A percentile compares a stretch with the other conserved stretches of the same genome.
Evolutionary conservation across 2,113 vertebrate genomes (phyloP).

Genomic region (Tautogolabrus adspersus): DNA sequence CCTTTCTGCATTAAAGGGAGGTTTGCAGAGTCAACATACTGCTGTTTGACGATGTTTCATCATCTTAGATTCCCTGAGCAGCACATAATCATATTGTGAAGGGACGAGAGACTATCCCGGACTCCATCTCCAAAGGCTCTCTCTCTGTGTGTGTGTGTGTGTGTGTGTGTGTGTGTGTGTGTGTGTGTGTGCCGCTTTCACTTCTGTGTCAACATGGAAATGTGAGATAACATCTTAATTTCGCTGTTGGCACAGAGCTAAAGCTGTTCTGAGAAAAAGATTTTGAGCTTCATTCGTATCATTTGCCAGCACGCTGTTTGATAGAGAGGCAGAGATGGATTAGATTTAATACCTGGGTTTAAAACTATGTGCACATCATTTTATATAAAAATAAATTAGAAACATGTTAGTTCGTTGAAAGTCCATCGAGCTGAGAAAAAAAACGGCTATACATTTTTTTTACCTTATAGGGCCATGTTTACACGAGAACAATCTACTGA

Average conservation of each 20-base stretch:
- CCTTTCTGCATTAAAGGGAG: constrained; percentile 35
- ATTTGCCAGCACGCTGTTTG: background rate
- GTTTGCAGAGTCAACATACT: constrained; percentile 38
- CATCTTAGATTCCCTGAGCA: constrained; percentile 11
- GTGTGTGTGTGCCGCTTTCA: background rate
- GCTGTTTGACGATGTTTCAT: constrained; percentile 35
- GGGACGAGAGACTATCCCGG: background rate
- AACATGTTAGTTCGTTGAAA: too few species aligned
- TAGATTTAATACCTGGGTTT: background rate
- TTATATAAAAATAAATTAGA: too few species aligned
- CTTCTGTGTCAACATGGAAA: background rate
- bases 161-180: background rate
- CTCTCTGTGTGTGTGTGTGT: background rate
- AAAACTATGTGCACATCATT: too few species aligned
- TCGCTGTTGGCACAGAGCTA: background rate
- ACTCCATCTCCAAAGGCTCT: constrained; percentile 3
- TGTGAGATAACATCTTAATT: constrained; percentile 13
- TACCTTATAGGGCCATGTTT: too few species aligned
- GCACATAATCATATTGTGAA: background rate
- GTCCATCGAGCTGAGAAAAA: too few species aligned
- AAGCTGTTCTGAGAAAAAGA: constrained; percentile 4
- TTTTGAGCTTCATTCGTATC: background rate
- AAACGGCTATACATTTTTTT: too few species aligned
- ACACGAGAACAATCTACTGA: too few species aligned
- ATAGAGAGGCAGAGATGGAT: background rate